phyloP scores from a whole-genome alignment of 1,140 invertebrate species.

The Akabosia matsudoensis region DNA sequence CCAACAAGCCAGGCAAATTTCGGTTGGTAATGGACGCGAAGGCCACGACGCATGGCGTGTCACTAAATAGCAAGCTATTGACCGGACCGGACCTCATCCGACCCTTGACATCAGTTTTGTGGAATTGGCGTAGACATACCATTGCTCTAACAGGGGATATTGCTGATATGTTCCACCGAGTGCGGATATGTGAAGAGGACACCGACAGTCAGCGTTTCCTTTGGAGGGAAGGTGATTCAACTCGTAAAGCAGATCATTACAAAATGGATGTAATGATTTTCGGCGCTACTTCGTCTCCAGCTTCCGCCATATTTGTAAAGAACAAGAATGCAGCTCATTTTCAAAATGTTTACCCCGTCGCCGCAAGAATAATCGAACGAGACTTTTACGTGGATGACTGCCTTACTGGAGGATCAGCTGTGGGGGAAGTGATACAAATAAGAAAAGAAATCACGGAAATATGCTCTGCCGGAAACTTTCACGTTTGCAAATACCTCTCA shows the following conservation, averaged over 20 bases:
- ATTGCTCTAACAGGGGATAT: slow-evolving; percentile 29
- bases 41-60: not conserved
- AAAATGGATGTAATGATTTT: slow-evolving; percentile 35
- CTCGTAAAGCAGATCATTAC: not conserved
- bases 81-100: slow-evolving; percentile 27
- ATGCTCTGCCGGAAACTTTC: not conserved
- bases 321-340: not conserved
- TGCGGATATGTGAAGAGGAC: slow-evolving; percentile 23
- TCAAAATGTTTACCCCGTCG: not conserved
- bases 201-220: slow-evolving; percentile 19
- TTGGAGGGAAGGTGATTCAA: not conserved
- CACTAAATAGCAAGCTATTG: not conserved
- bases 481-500: not conserved
- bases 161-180: slow-evolving; percentile 38
- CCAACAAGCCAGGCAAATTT: not conserved
- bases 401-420: not conserved
- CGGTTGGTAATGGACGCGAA: not conserved
- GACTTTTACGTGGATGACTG: slow-evolving; percentile 5
- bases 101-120: slow-evolving; percentile 8
- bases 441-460: not conserved
- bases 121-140: slow-evolving; percentile 14
- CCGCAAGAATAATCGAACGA: not conserved
- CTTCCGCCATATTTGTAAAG: not conserved
- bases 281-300: slow-evolving; percentile 26
- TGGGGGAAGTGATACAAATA: not conserved